Percentiles rank a stretch among this genome's conserved stretches.
These are phyloP conservation scores for Torymus auratus DNA, from an alignment of 2,888 invertebrate genomes.

Conservation along the genomic window DNA sequence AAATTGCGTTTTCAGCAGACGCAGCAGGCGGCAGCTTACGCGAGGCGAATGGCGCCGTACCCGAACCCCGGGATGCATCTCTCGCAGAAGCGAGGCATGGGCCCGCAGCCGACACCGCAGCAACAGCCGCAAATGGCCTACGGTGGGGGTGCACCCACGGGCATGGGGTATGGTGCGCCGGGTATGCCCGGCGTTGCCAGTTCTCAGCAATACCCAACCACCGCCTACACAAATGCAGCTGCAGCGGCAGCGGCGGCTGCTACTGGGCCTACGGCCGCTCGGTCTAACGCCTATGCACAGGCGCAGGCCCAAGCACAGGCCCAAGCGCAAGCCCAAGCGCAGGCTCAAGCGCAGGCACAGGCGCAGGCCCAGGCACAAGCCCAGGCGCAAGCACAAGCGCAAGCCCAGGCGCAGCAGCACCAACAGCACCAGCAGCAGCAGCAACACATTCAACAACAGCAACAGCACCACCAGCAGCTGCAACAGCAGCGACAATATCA, in stretches of 20 bases:
- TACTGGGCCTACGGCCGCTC: neutral
- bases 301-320: too few relatives aligned
- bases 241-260: neutral
- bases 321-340: too few relatives aligned
- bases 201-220: constrained; percentile 46
- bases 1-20: constrained; percentile 42
- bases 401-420: constrained; percentile 68
- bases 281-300: constrained; percentile 44
- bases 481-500: constrained; percentile 38
- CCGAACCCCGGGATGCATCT: constrained; percentile 91
- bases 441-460: constrained; percentile 49
- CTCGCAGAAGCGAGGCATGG: constrained; percentile 81
- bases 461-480: constrained; percentile 48
- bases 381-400: too few relatives aligned
- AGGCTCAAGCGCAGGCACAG: neutral
- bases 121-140: constrained; percentile 66
- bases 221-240: constrained; percentile 26
- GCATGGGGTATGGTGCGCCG: constrained; percentile 14
- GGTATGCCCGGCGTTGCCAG: constrained; percentile 29
- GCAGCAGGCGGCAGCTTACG: constrained; percentile 68
- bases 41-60: constrained; percentile 90
- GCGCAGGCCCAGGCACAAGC: too few relatives aligned
- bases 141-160: constrained; percentile 78
- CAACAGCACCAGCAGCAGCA: constrained; percentile 72
- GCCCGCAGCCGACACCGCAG: constrained; percentile 76